Percentiles rank a stretch among this genome's conserved stretches.
Evolutionary conservation across 2,888 invertebrate genomes (phyloP).

Genomic region (Eupithecia subfuscata): DNA sequence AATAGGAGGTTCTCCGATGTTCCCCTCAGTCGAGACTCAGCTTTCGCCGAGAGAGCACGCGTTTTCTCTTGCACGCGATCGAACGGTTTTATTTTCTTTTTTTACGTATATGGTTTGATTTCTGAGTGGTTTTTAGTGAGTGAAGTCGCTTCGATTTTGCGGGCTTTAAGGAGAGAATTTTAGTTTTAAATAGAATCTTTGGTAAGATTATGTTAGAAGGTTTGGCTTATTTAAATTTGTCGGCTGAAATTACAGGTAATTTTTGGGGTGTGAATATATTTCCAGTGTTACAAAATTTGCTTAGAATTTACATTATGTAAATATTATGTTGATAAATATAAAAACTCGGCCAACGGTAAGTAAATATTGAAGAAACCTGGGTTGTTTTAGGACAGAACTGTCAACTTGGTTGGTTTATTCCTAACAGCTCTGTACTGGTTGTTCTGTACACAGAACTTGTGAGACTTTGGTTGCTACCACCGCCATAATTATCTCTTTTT

Average conservation of each 20-base stretch:
- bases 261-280: constrained; percentile 1
- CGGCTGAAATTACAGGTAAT: not conserved
- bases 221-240: not conserved
- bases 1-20: constrained; percentile 13
- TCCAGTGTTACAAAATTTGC: not conserved
- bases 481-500: not conserved
- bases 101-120: constrained; percentile 7
- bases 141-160: not conserved
- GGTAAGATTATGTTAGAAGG: not conserved
- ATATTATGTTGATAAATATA: not conserved
- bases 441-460: not conserved
- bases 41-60: constrained; percentile 40
- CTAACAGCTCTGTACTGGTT: not conserved
- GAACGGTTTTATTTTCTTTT: constrained; percentile 12
- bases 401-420: not conserved
- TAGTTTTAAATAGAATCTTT: not conserved
- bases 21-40: constrained; percentile 50
- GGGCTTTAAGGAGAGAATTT: not conserved
- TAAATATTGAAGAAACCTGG: not conserved
- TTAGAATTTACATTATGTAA: not conserved
- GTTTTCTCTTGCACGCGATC: constrained; percentile 6
- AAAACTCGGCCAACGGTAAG: not conserved
- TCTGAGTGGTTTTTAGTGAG: constrained; percentile 1
- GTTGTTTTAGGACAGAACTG: not conserved
- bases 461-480: not conserved